Conservation (phyloP, 2,888 invertebrate genomes). For the Sepioteuthis lessoniana region DNA sequence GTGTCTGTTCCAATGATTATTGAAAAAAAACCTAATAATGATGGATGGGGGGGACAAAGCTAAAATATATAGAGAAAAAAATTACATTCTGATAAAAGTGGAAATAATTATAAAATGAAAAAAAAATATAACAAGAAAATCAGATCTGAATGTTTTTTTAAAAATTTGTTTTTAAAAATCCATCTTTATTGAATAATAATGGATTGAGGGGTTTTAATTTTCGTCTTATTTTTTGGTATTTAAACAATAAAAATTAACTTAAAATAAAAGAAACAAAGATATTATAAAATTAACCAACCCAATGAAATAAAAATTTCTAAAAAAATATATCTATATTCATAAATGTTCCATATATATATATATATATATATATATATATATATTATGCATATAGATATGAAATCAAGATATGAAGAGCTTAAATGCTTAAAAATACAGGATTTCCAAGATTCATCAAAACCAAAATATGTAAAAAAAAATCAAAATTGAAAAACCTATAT, state of each 20-base stretch:
- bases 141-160: no score
- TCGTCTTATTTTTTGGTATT: background rate
- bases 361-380: conserved; percentile 1
- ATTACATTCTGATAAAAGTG: background rate
- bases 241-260: no score
- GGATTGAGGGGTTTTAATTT: background rate
- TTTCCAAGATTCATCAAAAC: background rate
- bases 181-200: background rate
- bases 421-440: background rate
- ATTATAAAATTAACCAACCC: background rate
- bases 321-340: background rate
- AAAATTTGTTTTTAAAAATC: background rate
- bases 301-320: background rate
- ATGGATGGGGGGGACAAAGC: background rate
- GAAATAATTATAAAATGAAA: background rate
- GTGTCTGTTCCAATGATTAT: background rate
- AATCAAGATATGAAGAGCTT: background rate
- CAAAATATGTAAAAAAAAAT: background rate
- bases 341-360: background rate
- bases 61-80: background rate
- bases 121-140: no score
- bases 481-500: background rate
- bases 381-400: background rate
- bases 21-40: background rate
- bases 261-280: background rate